Conservation (phyloP, 2,797 vertebrate species). For the Galaxias olidus region DNA sequence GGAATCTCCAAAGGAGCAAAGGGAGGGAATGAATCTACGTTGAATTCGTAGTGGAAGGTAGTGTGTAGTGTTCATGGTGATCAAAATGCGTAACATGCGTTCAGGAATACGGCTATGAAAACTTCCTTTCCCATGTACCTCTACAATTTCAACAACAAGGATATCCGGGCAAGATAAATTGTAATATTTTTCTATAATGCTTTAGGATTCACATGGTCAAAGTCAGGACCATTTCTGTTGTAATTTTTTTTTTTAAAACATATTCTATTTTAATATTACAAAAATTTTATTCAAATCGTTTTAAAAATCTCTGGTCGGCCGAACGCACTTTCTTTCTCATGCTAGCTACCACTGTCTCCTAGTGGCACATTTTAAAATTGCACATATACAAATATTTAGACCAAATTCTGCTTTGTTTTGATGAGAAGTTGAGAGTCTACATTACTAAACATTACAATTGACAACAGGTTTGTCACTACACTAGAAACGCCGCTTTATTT, state of each 20-base stretch:
- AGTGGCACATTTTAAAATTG: constrained; percentile 3
- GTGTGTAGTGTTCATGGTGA: rapidly evolving
- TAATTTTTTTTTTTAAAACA: too few species aligned
- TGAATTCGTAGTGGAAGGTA: constrained; percentile 1
- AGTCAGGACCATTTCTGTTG: too few species aligned
- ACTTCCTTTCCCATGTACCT: constrained; percentile 64
- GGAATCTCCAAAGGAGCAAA: constrained; percentile 65
- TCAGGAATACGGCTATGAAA: constrained; percentile 52
- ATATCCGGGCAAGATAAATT: constrained; percentile 61
- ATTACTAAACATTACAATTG: too few species aligned
- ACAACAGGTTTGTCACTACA: too few species aligned
- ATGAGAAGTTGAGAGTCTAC: too few species aligned
- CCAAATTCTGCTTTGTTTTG: too few species aligned
- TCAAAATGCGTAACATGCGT: constrained; percentile 38
- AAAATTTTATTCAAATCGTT: too few species aligned
- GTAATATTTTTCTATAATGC: constrained; percentile 19
- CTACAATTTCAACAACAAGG: constrained; percentile 43
- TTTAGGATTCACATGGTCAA: not conserved
- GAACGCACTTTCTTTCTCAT: too few species aligned
- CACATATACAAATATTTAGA: not conserved
- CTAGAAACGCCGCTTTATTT: too few species aligned
- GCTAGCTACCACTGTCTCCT: constrained; percentile 2
- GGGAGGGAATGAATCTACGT: constrained; percentile 45
- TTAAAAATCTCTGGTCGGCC: too few species aligned
- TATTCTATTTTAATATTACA: too few species aligned